Evolutionary conservation across 2,797 vertebrate species (phyloP).

Genomic region (Fistularia tabacaria): DNA sequence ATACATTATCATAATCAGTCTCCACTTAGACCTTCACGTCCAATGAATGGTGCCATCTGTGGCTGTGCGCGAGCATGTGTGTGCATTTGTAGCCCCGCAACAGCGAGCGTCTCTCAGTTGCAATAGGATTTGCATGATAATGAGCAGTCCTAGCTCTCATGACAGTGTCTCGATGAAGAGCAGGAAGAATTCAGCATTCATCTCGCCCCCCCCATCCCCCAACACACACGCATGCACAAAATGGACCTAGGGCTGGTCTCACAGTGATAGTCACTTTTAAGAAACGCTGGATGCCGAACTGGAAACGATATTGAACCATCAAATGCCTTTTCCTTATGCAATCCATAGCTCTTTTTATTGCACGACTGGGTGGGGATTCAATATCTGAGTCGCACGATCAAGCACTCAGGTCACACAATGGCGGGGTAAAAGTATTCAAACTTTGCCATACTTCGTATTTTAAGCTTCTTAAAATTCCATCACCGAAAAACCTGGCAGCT

Average conservation of each 20-base stretch:
- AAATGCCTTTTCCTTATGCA: too few species aligned
- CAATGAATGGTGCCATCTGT: conserved; percentile 39
- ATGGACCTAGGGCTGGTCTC: too few species aligned
- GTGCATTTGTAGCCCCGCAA: conserved; percentile 10
- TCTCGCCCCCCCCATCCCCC: too few species aligned
- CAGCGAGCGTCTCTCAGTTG: conserved; percentile 15
- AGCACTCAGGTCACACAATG: conserved; percentile 28
- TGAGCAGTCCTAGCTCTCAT: conserved; percentile 31
- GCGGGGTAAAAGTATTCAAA: conserved; percentile 15
- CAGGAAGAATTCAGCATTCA: conserved; percentile 29
- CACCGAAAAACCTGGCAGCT: conserved; percentile 28
- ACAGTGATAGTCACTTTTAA: too few species aligned
- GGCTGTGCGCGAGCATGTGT: conserved; percentile 30
- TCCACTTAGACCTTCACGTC: conserved; percentile 17
- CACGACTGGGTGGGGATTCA: too few species aligned
- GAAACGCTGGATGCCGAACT: too few species aligned
- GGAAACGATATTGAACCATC: too few species aligned
- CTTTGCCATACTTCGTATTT: conserved; percentile 17
- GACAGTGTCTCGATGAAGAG: conserved; percentile 34
- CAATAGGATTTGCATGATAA: conserved; percentile 55
- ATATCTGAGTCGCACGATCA: conserved; percentile 15
- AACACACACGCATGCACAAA: too few species aligned
- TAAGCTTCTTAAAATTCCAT: conserved; percentile 58
- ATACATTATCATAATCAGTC: conserved; percentile 43
- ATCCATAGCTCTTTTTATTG: too few species aligned